Evolutionary conservation across 1,140 invertebrate genomes (phyloP).

Genomic region (Papilio glaucus): DNA sequence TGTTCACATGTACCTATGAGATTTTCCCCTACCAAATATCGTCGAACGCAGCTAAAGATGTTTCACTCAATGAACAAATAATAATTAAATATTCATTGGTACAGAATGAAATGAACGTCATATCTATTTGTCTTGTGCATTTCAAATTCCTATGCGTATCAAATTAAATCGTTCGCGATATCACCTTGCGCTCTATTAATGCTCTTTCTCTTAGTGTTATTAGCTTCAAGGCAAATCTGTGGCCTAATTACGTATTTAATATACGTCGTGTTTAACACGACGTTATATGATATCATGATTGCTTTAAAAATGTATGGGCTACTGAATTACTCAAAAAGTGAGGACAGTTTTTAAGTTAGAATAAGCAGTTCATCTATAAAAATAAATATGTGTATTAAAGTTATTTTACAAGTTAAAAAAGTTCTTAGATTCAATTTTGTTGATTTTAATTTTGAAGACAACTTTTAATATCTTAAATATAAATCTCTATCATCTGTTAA

Average conservation of each 20-base stretch:
- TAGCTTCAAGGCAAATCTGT: slow-evolving; percentile 34
- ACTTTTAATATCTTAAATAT: no score
- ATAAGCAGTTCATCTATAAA: no score
- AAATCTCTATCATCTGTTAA: no score
- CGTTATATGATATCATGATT: not conserved
- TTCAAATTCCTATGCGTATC: slow-evolving; percentile 29
- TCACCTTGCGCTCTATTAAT: slow-evolving; percentile 31
- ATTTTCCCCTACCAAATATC: no score
- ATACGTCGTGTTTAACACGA: not conserved
- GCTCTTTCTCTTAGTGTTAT: slow-evolving; percentile 31
- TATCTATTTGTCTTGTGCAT: not conserved
- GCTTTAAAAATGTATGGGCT: not conserved
- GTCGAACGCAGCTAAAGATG: no score
- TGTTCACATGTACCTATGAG: no score
- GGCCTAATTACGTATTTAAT: slow-evolving; percentile 27
- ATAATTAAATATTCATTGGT: not conserved
- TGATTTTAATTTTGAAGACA: no score
- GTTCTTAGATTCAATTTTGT: no score
- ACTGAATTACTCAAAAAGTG: not conserved
- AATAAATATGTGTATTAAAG: no score
- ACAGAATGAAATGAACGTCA: no score
- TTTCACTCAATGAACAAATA: not conserved
- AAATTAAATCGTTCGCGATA: slow-evolving; percentile 24
- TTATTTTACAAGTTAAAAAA: no score
- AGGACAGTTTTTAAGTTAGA: no score